These are phyloP conservation scores for Amia ocellicauda DNA, from an alignment of 2,113 vertebrate species.

Conservation along the genomic window DNA sequence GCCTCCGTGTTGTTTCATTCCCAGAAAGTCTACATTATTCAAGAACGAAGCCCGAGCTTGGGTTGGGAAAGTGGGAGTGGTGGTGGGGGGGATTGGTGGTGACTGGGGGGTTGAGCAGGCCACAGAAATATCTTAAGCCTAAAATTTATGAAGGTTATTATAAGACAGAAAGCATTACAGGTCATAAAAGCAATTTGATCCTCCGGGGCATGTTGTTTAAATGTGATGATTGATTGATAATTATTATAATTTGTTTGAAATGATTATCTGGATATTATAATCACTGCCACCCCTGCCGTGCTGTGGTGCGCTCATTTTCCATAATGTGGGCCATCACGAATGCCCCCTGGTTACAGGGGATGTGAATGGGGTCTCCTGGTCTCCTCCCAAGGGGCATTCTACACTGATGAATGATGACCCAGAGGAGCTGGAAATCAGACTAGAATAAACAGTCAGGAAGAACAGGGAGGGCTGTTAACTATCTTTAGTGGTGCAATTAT, in stretches of 20 bases:
- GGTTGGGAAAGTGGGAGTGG: slow-evolving; percentile 1
- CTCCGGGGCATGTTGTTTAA: slow-evolving; percentile 56
- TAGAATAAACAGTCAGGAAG: slow-evolving; percentile 61
- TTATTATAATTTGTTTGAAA: slow-evolving; percentile 93
- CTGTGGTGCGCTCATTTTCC: slow-evolving; percentile 61
- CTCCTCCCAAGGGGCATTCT: slow-evolving; percentile 45
- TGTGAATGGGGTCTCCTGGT: slow-evolving; percentile 51
- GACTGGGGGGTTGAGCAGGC: slow-evolving; percentile 11
- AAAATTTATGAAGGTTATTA: slow-evolving; percentile 83
- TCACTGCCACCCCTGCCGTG: slow-evolving; percentile 57
- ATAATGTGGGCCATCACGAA: slow-evolving; percentile 59
- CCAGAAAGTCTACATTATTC: no score
- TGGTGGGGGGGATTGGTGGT: background rate
- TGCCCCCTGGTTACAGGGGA: slow-evolving; percentile 64
- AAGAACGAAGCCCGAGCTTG: no score
- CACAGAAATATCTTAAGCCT: slow-evolving; percentile 37
- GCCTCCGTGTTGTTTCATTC: no score
- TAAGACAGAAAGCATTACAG: slow-evolving; percentile 72
- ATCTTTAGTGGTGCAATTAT: slow-evolving; percentile 62
- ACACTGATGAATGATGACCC: slow-evolving; percentile 66
- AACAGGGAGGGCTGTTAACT: slow-evolving; percentile 51
- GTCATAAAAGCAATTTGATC: slow-evolving; percentile 77
- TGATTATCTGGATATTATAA: slow-evolving; percentile 90
- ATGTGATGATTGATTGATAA: slow-evolving; percentile 89
- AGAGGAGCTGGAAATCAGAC: slow-evolving; percentile 61